Evolutionary conservation across 2,797 vertebrate genomes (phyloP).

Genomic region (Arrhamphus sclerolepis): DNA sequence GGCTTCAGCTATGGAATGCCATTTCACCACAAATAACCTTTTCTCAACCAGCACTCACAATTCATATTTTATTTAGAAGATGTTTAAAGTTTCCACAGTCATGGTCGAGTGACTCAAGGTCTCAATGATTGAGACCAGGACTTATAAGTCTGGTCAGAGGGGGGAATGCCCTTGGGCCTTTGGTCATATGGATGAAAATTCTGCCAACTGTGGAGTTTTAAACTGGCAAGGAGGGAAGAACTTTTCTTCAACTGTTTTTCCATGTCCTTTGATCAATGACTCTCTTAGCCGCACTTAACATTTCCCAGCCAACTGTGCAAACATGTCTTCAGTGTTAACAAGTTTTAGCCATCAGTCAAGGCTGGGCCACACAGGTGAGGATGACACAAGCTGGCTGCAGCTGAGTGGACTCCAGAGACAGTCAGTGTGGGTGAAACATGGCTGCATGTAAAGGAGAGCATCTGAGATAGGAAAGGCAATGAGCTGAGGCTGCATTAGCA

Average conservation of each 20-base stretch:
- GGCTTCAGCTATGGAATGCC: slow-evolving; percentile 42
- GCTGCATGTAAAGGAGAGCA: slow-evolving; percentile 55
- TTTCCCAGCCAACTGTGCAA: slow-evolving; percentile 61
- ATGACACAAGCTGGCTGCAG: slow-evolving; percentile 30
- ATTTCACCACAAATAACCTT: slow-evolving; percentile 53
- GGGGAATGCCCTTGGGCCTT: slow-evolving; percentile 24
- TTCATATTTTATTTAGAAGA: slow-evolving; percentile 60
- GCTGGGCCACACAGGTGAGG: slow-evolving; percentile 34
- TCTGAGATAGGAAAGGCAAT: slow-evolving; percentile 40
- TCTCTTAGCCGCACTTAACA: slow-evolving; percentile 37
- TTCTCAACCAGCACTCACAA: slow-evolving; percentile 51
- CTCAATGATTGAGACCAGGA: slow-evolving; percentile 21
- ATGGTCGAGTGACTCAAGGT: slow-evolving; percentile 35
- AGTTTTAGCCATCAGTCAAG: slow-evolving; percentile 63
- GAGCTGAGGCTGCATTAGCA: slow-evolving; percentile 55
- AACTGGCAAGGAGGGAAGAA: slow-evolving; percentile 16
- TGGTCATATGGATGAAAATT: slow-evolving; percentile 42
- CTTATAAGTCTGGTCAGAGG: slow-evolving; percentile 26
- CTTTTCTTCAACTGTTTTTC: slow-evolving; percentile 16
- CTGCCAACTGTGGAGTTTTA: slow-evolving; percentile 32
- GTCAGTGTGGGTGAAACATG: slow-evolving; percentile 48
- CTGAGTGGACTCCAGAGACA: slow-evolving; percentile 34
- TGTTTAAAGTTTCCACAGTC: slow-evolving; percentile 24
- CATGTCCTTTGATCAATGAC: slow-evolving; percentile 38
- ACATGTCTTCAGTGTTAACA: slow-evolving; percentile 76